A percentile compares a stretch with the other conserved stretches of the same genome.
Conservation (phyloP, 92 coral and sea anemone genomes). For the Muricea muricata region DNA sequence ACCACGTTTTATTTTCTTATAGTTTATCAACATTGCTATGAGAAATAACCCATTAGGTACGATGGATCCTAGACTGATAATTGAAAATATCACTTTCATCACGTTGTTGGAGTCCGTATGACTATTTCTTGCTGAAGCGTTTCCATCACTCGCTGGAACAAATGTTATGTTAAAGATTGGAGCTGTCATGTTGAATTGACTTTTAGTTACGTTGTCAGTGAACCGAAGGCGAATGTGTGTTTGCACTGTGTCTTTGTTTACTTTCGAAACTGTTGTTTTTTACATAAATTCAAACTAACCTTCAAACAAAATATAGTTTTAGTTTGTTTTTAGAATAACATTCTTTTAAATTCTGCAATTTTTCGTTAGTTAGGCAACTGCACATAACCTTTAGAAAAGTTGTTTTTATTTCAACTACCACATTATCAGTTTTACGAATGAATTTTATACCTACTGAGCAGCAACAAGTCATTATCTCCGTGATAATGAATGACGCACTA, state of each 20-base stretch:
- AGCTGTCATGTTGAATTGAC: background rate
- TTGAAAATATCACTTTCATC: slow-evolving; percentile 45
- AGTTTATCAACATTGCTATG: slow-evolving; percentile 33
- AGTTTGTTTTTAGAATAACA: too few species aligned
- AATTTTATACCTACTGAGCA: too few species aligned
- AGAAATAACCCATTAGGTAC: slow-evolving; percentile 55
- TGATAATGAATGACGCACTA: too few species aligned
- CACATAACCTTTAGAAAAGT: too few species aligned
- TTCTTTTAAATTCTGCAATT: too few species aligned
- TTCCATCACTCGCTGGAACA: background rate
- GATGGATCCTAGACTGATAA: slow-evolving; percentile 52
- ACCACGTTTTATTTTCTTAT: background rate
- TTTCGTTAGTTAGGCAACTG: too few species aligned
- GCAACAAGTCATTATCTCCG: too few species aligned
- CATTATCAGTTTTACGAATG: too few species aligned
- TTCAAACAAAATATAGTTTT: too few species aligned
- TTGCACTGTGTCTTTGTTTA: background rate
- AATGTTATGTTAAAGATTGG: background rate
- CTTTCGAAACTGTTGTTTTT: background rate
- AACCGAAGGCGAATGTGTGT: background rate
- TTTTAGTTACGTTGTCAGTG: background rate
- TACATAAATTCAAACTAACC: too few species aligned
- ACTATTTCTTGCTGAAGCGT: background rate
- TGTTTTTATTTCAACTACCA: too few species aligned
- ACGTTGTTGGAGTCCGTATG: background rate